Conservation (phyloP, 2,797 vertebrate species). For the Acipenser oxyrinchus region DNA sequence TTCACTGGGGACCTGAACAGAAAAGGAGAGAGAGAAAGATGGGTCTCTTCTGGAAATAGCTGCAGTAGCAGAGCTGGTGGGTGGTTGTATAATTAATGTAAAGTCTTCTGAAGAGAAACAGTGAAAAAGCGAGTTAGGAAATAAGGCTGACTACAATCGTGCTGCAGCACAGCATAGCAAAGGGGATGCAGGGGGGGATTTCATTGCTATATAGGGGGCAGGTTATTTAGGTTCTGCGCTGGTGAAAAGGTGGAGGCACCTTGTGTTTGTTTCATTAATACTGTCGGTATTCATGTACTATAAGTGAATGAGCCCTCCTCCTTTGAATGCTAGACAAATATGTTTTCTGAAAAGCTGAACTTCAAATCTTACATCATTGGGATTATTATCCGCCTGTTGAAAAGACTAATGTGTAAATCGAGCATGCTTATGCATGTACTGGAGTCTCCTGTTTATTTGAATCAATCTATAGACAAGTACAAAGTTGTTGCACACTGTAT, state of each 20-base stretch:
- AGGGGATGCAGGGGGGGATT: background rate
- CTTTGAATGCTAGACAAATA: background rate
- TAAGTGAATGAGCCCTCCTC: background rate
- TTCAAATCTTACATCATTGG: no score
- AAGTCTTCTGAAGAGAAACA: background rate
- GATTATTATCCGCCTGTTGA: no score
- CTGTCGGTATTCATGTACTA: background rate
- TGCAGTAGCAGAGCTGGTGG: no score
- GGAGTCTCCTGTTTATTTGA: no score
- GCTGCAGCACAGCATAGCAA: background rate
- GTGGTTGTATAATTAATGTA: conserved; percentile 6
- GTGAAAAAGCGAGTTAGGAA: background rate
- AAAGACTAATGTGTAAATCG: no score
- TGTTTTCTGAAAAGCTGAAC: no score
- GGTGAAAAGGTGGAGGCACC: background rate
- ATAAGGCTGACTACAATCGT: background rate
- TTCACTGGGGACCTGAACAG: no score
- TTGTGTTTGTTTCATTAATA: background rate
- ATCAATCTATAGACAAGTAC: no score
- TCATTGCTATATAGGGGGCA: background rate
- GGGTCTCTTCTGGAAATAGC: no score
- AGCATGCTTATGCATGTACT: no score
- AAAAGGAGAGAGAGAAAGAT: no score
- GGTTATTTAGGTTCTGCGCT: background rate
- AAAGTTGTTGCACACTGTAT: no score